phyloP scores from a whole-genome alignment of 2,797 vertebrate genomes.

The Erethizon dorsatum region DNA sequence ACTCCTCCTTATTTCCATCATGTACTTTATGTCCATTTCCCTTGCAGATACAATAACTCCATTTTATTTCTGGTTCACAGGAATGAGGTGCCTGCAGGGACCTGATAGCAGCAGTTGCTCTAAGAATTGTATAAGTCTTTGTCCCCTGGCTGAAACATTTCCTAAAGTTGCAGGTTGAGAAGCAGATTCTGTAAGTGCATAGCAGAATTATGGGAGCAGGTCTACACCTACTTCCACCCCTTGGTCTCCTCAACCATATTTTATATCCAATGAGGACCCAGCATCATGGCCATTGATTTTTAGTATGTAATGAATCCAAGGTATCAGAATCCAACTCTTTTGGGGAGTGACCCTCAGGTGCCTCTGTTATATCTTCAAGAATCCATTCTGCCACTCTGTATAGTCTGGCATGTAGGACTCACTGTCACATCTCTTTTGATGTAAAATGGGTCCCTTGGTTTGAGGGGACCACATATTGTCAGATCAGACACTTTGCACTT shows the following conservation, averaged over 20 bases:
- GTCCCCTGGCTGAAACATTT: neutral
- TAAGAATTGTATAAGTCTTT: neutral
- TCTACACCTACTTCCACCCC: neutral
- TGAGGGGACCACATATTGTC: neutral
- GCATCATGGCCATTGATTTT: neutral
- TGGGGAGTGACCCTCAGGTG: neutral
- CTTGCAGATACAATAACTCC: neutral
- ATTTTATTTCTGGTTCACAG: neutral
- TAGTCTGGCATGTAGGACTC: neutral
- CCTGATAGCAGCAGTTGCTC: neutral
- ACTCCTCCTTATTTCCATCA: neutral
- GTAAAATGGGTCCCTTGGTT: neutral
- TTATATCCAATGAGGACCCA: neutral
- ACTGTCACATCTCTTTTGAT: neutral
- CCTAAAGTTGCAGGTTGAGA: neutral
- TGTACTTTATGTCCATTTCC: no score
- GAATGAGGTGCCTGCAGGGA: neutral
- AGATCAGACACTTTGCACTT: neutral
- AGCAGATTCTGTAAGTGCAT: neutral
- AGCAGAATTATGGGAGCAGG: neutral
- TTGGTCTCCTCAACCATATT: neutral
- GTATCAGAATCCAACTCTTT: no score
- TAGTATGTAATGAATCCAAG: neutral
- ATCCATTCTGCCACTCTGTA: neutral
- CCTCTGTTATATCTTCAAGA: neutral